Evolutionary conservation across 1,140 invertebrate genomes (phyloP).

Genomic region (Andricus grossulariae): DNA sequence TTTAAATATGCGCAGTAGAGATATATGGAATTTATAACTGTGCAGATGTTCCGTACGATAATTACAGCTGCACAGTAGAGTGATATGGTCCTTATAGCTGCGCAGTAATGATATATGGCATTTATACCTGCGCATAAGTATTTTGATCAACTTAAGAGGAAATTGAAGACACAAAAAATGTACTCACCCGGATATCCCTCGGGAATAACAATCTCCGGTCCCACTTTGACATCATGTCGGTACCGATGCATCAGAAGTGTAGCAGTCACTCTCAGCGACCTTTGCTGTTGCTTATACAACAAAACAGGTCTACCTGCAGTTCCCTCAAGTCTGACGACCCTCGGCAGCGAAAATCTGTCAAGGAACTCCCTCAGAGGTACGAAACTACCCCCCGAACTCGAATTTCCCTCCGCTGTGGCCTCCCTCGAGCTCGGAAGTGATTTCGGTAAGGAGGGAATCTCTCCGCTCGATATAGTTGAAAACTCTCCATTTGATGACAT

Average conservation of each 20-base stretch:
- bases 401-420: constrained; percentile 70
- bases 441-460: constrained; percentile 70
- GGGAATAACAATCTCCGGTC: constrained; percentile 74
- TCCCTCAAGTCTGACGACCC: constrained; percentile 73
- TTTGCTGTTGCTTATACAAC: constrained; percentile 73
- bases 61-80: too few relatives aligned
- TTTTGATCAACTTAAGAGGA: not conserved
- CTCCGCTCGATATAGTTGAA: constrained; percentile 73
- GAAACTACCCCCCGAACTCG: constrained; percentile 64
- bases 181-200: constrained; percentile 73
- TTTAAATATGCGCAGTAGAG: too few relatives aligned
- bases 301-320: constrained; percentile 69
- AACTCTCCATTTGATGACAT: constrained; percentile 74
- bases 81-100: too few relatives aligned
- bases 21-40: too few relatives aligned
- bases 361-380: constrained; percentile 72
- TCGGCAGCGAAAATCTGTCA: constrained; percentile 70
- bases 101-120: too few relatives aligned
- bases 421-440: constrained; percentile 72
- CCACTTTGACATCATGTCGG: constrained; percentile 73
- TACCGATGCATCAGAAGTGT: constrained; percentile 72
- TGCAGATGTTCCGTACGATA: too few relatives aligned
- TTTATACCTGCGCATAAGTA: too few relatives aligned
- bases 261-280: constrained; percentile 71
- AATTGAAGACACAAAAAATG: constrained; percentile 41